Percentiles rank a stretch among this genome's conserved stretches.
phyloP scores from a whole-genome alignment of 37 sponge, comb jelly and placozoan genomes.

The Tethya wilhelma region DNA sequence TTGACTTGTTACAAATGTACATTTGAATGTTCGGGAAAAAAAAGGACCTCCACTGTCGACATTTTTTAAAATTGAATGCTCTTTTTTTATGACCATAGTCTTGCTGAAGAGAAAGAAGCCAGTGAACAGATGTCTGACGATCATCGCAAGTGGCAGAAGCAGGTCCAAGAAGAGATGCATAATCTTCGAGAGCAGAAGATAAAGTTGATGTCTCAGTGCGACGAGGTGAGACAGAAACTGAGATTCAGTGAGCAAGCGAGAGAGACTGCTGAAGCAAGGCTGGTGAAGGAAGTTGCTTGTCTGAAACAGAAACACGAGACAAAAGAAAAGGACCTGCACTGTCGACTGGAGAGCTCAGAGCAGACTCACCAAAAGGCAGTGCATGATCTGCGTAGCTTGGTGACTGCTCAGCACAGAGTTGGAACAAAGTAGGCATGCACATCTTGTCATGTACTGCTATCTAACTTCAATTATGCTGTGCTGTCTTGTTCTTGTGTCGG shows the following conservation, averaged over 20 bases:
- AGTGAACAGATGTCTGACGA: slow-evolving; percentile 45
- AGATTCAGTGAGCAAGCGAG: slow-evolving; percentile 30
- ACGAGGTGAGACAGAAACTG: slow-evolving; percentile 33
- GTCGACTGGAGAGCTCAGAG: slow-evolving; percentile 43
- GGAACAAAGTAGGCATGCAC: slow-evolving; percentile 42
- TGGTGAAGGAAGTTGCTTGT: slow-evolving; percentile 38
- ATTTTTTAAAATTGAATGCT: too few species aligned
- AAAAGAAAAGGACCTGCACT: slow-evolving; percentile 48
- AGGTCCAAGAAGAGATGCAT: slow-evolving; percentile 59
- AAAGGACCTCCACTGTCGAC: too few species aligned
- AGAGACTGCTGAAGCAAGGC: slow-evolving; percentile 41
- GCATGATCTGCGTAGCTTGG: slow-evolving; percentile 55
- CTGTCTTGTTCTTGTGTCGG: neutral
- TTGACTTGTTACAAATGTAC: too few species aligned
- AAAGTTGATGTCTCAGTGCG: slow-evolving; percentile 18
- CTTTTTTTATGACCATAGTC: too few species aligned
- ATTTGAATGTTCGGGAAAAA: too few species aligned
- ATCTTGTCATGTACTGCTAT: neutral
- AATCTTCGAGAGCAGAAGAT: slow-evolving; percentile 64
- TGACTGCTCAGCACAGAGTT: slow-evolving; percentile 51
- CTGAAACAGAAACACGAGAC: slow-evolving; percentile 33
- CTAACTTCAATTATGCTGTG: neutral
- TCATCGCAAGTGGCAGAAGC: slow-evolving; percentile 20
- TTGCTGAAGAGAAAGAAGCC: slow-evolving; percentile 67
- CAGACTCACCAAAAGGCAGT: slow-evolving; percentile 45